These are phyloP conservation scores for Zenarchopterus dispar DNA, from an alignment of 2,797 vertebrate species.

Conservation along the genomic window DNA sequence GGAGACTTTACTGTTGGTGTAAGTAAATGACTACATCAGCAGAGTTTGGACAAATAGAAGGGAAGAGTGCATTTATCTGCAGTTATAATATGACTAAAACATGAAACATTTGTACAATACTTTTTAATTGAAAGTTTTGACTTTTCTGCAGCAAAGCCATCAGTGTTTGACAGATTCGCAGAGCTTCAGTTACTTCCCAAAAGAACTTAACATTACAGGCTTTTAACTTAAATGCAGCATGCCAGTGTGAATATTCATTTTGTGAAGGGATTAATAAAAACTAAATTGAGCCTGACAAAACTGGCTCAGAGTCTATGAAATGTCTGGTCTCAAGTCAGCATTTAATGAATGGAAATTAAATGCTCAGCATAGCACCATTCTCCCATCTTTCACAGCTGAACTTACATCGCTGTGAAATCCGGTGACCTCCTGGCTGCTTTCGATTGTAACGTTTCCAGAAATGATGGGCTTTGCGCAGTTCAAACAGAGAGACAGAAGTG, in stretches of 20 bases:
- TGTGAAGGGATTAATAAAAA: constrained; percentile 48
- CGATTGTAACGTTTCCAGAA: constrained; percentile 24
- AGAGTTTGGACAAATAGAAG: too few relatives aligned
- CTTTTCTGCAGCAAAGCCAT: background rate
- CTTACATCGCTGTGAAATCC: constrained; percentile 56
- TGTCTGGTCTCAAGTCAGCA: constrained; percentile 38
- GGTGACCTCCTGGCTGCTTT: constrained; percentile 43
- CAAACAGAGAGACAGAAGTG: constrained; percentile 6
- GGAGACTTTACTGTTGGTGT: too few relatives aligned
- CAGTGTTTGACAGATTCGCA: background rate
- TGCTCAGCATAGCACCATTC: constrained; percentile 38
- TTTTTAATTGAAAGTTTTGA: background rate
- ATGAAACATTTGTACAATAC: background rate
- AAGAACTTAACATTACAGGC: constrained; percentile 13
- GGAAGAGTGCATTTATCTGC: too few relatives aligned
- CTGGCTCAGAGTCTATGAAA: constrained; percentile 53
- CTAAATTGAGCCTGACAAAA: constrained; percentile 67
- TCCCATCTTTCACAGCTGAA: constrained; percentile 40
- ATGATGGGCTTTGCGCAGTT: constrained; percentile 43
- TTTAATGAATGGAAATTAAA: constrained; percentile 68
- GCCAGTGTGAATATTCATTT: constrained; percentile 57
- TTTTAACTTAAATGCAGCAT: constrained; percentile 20
- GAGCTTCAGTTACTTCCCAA: background rate
- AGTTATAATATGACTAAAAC: too few relatives aligned
- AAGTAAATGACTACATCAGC: too few relatives aligned